Evolutionary conservation across 2,797 vertebrate species (phyloP).

Genomic region (Sorex maritimensis): DNA sequence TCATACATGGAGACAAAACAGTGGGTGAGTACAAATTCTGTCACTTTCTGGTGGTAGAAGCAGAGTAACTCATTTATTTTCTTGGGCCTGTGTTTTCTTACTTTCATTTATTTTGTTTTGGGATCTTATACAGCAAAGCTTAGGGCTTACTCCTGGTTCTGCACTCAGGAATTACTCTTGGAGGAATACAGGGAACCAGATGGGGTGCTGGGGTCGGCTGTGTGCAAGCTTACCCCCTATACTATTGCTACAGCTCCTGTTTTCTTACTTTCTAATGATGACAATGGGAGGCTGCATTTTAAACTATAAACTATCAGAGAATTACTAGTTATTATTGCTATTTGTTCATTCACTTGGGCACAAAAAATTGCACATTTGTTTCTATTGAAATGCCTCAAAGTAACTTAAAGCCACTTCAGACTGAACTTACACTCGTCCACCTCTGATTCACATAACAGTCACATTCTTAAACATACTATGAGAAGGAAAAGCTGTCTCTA

Average conservation of each 20-base stretch:
- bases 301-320: conserved; percentile 27
- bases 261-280: not conserved
- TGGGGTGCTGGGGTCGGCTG: too few relatives aligned
- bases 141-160: too few relatives aligned
- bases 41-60: not conserved
- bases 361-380: not conserved
- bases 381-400: not conserved
- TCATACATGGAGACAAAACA: not conserved
- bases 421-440: not conserved
- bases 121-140: too few relatives aligned
- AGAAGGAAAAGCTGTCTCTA: too few relatives aligned
- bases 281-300: not conserved
- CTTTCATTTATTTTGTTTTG: not conserved
- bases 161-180: too few relatives aligned
- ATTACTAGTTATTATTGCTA: conserved; percentile 12
- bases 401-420: not conserved
- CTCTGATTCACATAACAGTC: too few relatives aligned
- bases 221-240: too few relatives aligned
- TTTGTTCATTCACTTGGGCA: not conserved
- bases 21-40: not conserved
- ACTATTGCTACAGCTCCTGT: too few relatives aligned
- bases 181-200: too few relatives aligned
- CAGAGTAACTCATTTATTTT: not conserved
- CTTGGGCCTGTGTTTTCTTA: not conserved
- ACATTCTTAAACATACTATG: too few relatives aligned